Conservation (phyloP, 2,113 vertebrate genomes). For the Chloroceryle aenea region DNA sequence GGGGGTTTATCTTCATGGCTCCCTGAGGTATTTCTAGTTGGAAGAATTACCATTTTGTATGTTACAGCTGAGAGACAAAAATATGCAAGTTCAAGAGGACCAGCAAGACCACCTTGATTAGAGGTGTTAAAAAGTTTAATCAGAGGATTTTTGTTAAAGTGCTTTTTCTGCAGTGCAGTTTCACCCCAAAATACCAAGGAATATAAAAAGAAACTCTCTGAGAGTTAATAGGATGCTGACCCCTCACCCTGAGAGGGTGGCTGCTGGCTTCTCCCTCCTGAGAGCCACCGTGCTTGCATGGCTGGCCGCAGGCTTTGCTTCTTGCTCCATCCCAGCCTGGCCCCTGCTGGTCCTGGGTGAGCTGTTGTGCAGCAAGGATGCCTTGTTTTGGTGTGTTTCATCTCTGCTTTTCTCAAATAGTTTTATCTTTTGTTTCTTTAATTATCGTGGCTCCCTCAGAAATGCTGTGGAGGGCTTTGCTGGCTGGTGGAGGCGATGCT, state of each 20-base stretch:
- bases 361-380: accelerated
- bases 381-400: neutral
- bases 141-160: neutral
- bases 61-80: conserved; percentile 6
- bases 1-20: conserved; percentile 23
- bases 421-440: neutral
- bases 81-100: neutral
- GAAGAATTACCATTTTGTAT: conserved; percentile 26
- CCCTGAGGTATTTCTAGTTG: conserved; percentile 28
- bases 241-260: accelerated
- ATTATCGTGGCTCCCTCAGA: neutral
- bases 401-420: neutral
- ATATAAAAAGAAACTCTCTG: neutral
- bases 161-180: neutral
- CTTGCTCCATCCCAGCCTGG: accelerated
- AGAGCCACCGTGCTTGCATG: neutral
- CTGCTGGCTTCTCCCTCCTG: neutral
- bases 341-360: neutral
- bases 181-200: neutral
- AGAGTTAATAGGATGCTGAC: neutral
- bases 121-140: neutral
- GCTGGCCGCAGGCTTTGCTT: neutral
- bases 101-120: neutral
- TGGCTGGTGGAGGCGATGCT: accelerated
- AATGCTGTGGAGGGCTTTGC: neutral